A percentile compares a stretch with the other conserved stretches of the same genome.
phyloP scores from a whole-genome alignment of 2,113 vertebrate species.

The Nesoenas mayeri region DNA sequence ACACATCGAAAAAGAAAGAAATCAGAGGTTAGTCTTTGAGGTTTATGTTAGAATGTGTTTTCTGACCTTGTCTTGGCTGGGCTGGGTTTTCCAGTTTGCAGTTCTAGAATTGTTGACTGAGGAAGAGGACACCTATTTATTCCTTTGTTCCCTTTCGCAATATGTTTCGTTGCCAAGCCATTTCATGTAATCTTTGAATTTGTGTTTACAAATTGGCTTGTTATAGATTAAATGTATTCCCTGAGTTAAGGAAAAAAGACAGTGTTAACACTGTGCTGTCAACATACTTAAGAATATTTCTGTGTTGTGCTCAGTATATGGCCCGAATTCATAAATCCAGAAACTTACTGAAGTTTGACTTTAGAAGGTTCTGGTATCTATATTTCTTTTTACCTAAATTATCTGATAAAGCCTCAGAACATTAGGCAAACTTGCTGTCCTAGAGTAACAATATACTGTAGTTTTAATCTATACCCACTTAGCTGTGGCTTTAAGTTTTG shows the following conservation, averaged over 20 bases:
- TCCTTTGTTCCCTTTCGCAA: not conserved
- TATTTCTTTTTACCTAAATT: not conserved
- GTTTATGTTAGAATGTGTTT: not conserved
- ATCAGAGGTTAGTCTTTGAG: not conserved
- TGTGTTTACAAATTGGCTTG: not conserved
- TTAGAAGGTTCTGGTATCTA: not conserved
- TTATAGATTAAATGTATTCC: not conserved
- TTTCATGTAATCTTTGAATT: not conserved
- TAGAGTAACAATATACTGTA: not conserved
- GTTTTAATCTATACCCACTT: not conserved
- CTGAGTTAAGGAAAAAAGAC: not conserved
- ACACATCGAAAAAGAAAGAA: not conserved
- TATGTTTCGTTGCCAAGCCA: not conserved
- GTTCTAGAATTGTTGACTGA: not conserved
- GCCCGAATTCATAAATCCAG: not conserved
- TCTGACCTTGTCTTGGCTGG: not conserved
- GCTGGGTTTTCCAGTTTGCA: not conserved
- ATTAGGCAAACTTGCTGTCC: not conserved
- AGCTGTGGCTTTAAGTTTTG: not conserved
- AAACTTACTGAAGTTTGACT: not conserved
- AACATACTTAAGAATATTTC: not conserved
- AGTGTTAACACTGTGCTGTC: not conserved
- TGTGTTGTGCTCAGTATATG: not conserved
- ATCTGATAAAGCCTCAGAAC: not conserved
- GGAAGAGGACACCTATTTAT: not conserved